Conservation (phyloP, 1,140 invertebrate species). For the Aphaenogaster rudis region DNA sequence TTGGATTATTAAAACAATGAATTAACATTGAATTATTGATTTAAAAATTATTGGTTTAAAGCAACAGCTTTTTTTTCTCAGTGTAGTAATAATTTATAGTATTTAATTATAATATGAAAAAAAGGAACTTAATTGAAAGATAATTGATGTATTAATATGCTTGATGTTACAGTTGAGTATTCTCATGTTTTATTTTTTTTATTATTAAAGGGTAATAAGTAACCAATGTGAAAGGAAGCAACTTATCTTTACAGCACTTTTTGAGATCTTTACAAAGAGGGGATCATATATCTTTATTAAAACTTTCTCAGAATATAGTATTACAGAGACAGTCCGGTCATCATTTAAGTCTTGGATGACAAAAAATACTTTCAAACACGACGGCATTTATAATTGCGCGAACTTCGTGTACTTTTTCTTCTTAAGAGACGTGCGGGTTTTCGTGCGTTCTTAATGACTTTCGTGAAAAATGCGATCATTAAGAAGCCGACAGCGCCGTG, state of each 20-base stretch:
- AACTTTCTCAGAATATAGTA: neutral
- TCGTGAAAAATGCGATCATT: constrained; percentile 54
- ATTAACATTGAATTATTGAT: too few relatives aligned
- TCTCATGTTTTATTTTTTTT: neutral
- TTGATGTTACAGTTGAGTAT: neutral
- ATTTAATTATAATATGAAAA: neutral
- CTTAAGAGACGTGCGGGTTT: neutral
- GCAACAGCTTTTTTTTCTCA: too few relatives aligned
- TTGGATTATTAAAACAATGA: too few relatives aligned
- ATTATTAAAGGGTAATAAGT: neutral
- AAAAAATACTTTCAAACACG: neutral
- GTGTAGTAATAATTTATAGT: neutral
- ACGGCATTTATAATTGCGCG: constrained; percentile 31
- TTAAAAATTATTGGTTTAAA: too few relatives aligned
- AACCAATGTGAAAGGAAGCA: neutral
- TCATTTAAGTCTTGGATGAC: constrained; percentile 2
- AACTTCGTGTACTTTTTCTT: constrained; percentile 8
- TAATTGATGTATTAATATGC: neutral
- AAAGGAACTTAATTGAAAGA: neutral
- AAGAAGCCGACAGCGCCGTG: constrained; percentile 40
- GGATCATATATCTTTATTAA: neutral
- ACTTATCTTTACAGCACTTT: neutral
- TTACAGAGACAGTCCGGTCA: neutral
- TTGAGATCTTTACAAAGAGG: neutral
- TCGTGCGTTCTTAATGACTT: constrained; percentile 48